Evolutionary conservation across 2,113 vertebrate genomes (phyloP).

Genomic region (Sylvietta virens): DNA sequence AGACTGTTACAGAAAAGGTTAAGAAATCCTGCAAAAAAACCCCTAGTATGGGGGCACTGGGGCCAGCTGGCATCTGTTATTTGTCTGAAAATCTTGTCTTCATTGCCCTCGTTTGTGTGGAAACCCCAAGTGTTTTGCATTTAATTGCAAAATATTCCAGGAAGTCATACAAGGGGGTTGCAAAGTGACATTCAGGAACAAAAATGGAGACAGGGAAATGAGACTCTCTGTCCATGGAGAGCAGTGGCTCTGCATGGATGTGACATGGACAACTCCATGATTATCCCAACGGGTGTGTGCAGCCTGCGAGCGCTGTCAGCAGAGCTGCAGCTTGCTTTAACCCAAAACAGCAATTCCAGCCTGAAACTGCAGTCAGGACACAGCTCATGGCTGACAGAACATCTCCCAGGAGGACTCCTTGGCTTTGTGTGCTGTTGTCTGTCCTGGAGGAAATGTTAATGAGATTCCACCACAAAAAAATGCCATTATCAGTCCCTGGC

Average conservation of each 20-base stretch:
- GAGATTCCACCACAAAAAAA: neutral
- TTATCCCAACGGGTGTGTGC: rapidly evolving
- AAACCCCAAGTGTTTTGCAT: neutral
- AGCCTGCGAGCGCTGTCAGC: neutral
- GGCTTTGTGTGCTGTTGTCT: neutral
- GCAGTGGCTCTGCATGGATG: neutral
- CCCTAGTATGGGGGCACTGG: neutral
- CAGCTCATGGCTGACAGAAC: neutral
- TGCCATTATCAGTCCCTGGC: neutral
- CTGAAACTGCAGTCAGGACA: neutral
- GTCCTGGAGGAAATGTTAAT: neutral
- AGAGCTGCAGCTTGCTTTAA: neutral
- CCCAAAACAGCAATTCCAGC: neutral
- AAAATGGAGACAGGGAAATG: neutral
- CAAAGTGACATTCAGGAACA: neutral
- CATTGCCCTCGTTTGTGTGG: neutral
- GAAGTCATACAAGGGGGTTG: neutral
- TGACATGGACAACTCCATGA: rapidly evolving
- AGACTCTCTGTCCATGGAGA: rapidly evolving
- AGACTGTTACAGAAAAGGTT: neutral
- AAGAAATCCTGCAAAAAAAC: neutral
- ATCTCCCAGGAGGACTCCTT: neutral
- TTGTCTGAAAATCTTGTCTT: neutral
- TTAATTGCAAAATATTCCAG: neutral
- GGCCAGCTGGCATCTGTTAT: neutral